Evolutionary conservation across 2,888 invertebrate genomes (phyloP).

Genomic region (Ecliptopera silaceata): DNA sequence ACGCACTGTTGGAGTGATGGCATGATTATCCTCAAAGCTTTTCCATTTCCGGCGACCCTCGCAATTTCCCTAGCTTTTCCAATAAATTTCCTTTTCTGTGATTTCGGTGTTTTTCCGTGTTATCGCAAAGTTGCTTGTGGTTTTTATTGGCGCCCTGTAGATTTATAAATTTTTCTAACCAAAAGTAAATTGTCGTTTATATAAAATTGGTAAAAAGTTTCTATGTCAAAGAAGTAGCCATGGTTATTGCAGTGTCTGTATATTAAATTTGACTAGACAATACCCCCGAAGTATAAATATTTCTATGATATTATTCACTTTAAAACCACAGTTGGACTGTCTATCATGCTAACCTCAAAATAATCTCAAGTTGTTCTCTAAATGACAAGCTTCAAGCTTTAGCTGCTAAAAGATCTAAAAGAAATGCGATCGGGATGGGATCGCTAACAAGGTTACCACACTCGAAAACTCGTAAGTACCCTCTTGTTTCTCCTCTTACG

Average conservation of each 20-base stretch:
- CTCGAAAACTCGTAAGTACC: constrained; percentile 6
- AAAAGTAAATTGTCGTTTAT: no score
- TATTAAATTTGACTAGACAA: no score
- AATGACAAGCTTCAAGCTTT: neutral
- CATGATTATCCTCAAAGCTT: constrained; percentile 37
- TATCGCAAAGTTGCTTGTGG: constrained; percentile 20
- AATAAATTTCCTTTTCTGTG: constrained; percentile 29
- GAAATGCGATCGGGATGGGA: constrained; percentile 6
- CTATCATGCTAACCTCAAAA: neutral
- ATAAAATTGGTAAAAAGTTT: no score
- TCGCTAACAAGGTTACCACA: constrained; percentile 13
- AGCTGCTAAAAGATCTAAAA: neutral
- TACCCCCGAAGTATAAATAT: no score
- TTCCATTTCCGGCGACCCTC: constrained; percentile 42
- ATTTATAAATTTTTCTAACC: neutral
- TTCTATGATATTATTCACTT: no score
- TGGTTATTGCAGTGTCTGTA: no score
- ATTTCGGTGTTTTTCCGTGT: constrained; percentile 22
- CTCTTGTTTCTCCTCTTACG: neutral
- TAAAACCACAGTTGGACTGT: neutral
- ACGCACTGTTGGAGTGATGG: constrained; percentile 22
- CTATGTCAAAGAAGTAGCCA: no score
- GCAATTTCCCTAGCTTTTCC: constrained; percentile 38
- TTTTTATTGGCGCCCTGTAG: neutral
- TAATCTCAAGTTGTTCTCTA: neutral